Conservation (phyloP, 2,888 invertebrate species). For the Phyllotreta striolata region DNA sequence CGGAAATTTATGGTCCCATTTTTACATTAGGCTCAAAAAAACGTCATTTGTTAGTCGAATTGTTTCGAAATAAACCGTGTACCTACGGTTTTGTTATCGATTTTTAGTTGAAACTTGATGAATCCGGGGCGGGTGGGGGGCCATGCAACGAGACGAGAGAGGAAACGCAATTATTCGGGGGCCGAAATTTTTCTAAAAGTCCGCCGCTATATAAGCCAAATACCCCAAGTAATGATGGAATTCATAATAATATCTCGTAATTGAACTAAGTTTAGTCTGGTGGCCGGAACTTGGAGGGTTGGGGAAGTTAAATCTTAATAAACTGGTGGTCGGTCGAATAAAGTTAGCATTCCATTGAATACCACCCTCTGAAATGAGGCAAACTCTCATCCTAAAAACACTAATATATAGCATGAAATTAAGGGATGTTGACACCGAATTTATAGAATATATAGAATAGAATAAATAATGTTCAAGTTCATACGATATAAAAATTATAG, state of each 20-base stretch:
- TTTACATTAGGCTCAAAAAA: too few species aligned
- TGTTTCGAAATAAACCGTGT: too few species aligned
- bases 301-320: slow-evolving; percentile 41
- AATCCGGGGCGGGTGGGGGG: slow-evolving; percentile 12
- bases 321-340: slow-evolving; percentile 40
- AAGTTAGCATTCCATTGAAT: slow-evolving; percentile 43
- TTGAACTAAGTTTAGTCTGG: slow-evolving; percentile 40
- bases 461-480: too few species aligned
- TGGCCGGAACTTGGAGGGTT: slow-evolving; percentile 36
- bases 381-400: slow-evolving; percentile 10
- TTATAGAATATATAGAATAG: too few species aligned
- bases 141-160: slow-evolving; percentile 13
- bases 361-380: slow-evolving; percentile 28
- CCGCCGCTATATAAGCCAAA: slow-evolving; percentile 31
- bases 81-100: background rate
- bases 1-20: too few species aligned
- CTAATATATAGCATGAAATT: background rate
- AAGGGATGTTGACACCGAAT: slow-evolving; percentile 1
- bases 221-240: slow-evolving; percentile 41
- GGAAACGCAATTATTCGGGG: slow-evolving; percentile 23
- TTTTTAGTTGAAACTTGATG: slow-evolving; percentile 26
- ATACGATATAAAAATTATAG: background rate
- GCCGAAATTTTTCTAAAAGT: slow-evolving; percentile 33
- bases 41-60: too few species aligned
- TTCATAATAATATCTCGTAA: slow-evolving; percentile 41